Percentiles rank a stretch among this genome's conserved stretches.
phyloP scores from a whole-genome alignment of 2,888 invertebrate genomes.

The Lepidochrysops patricia region DNA sequence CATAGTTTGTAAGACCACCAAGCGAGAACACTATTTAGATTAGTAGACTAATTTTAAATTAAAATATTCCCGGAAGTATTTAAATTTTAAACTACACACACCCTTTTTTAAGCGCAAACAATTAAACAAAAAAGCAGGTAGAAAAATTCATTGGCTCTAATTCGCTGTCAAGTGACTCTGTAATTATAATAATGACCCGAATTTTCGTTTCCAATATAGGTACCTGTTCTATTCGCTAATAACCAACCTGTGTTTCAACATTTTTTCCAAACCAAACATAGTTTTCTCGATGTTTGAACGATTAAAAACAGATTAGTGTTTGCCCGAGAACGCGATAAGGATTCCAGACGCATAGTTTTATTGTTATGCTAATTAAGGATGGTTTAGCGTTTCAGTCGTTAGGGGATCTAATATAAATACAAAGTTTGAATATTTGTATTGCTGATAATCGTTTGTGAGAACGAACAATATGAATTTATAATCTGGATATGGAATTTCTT shows the following conservation, averaged over 20 bases:
- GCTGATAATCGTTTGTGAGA: neutral
- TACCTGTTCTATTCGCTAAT: constrained; percentile 65
- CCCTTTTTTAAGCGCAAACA: constrained; percentile 11
- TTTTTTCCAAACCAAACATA: constrained; percentile 29
- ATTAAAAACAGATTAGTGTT: constrained; percentile 51
- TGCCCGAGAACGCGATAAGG: constrained; percentile 43
- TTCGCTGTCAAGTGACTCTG: constrained; percentile 44
- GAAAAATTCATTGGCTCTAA: constrained; percentile 30
- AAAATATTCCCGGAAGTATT: constrained; percentile 9
- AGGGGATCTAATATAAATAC: constrained; percentile 13
- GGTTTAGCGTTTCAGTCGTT: neutral
- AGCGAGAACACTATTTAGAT: neutral
- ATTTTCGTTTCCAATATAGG: constrained; percentile 52
- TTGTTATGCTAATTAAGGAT: constrained; percentile 46
- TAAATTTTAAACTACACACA: constrained; percentile 9
- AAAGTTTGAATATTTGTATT: constrained; percentile 8
- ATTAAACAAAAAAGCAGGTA: constrained; percentile 23
- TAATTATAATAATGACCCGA: constrained; percentile 67
- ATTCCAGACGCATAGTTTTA: constrained; percentile 39
- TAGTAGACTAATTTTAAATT: neutral
- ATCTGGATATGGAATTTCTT: neutral
- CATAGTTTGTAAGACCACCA: neutral
- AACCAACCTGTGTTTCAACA: constrained; percentile 31
- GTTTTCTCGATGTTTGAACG: constrained; percentile 41
- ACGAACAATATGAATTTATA: neutral